Conservation (phyloP, 2,113 vertebrate genomes). For the Zapus hudsonius region DNA sequence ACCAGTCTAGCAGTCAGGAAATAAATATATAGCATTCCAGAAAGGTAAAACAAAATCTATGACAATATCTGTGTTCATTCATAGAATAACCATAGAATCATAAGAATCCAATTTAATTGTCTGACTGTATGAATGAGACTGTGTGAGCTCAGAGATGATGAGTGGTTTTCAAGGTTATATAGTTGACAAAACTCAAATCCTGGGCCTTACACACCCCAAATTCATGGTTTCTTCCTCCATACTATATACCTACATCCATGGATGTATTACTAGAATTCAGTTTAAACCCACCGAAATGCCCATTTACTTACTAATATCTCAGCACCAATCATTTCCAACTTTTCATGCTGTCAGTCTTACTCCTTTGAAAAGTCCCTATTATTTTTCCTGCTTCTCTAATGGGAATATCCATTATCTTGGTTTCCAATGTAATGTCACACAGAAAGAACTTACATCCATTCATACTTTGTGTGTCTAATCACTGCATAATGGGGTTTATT, state of each 20-base stretch:
- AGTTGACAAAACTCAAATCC: constrained; percentile 11
- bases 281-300: constrained; percentile 22
- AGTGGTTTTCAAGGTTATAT: neutral
- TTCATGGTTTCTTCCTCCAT: neutral
- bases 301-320: neutral
- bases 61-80: constrained; percentile 14
- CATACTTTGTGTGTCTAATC: neutral
- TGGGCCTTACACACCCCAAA: neutral
- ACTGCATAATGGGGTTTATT: neutral
- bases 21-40: neutral
- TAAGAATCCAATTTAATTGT: neutral
- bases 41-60: constrained; percentile 40
- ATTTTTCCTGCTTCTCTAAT: neutral
- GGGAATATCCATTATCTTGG: neutral
- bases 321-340: neutral
- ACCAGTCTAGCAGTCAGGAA: constrained; percentile 17
- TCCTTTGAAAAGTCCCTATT: constrained; percentile 4
- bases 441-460: neutral
- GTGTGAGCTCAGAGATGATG: constrained; percentile 3
- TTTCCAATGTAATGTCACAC: constrained; percentile 14
- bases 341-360: constrained; percentile 15
- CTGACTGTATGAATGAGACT: neutral
- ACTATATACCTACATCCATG: neutral
- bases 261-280: constrained; percentile 32
- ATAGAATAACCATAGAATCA: neutral